Base-by-base conservation (phyloP, 2,113 vertebrate genomes). In the Heterotis niloticus region DNA sequence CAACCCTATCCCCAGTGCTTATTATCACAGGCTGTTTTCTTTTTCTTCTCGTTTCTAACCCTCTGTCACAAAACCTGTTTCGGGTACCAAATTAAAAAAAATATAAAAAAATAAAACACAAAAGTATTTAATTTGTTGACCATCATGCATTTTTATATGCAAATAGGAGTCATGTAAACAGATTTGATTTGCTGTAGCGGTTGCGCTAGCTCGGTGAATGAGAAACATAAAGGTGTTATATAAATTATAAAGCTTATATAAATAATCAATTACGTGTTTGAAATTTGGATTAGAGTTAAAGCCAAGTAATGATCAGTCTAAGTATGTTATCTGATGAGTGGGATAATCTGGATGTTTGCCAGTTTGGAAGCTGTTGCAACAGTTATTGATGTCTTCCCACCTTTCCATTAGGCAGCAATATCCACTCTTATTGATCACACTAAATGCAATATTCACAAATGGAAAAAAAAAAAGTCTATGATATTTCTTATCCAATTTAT, bases 361-460 rank as follows among this genome's bases (percentile, higher is more conserved):
- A 11, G 12, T 4, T 62, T 13, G 59, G 59, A 12, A 62, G 59
- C 13, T 62, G 3, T 20, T 16, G 12, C 2, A 62, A 16, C 59
- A 62, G 10, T 17, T 57, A 26, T 9, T 13, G 71, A 52, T 26
- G 20, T 73, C n/a, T 18, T 69, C 28, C 18, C 11, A 68, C 29
- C 34, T 18, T 26, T 73, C 71, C 23, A 28, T 73, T 73, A 73
- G n/a, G 70, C 70, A 73, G 44, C n/a, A n/a, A 54, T 16, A 26
- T 20, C 7, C 12, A 23, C 23, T 73, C 70, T 54, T 56, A n/a
- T 56, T 73, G 71, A 20, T 17, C 20, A 62, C 59, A 62, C 1
- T 4, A 11, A 62, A 17, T 44, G 3, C 34, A 44, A 44, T 7
- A 44, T 44, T 44, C 34, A 44, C 34, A 44, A 44, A 44, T 44